Percentiles rank a stretch among this genome's conserved stretches.
Evolutionary conservation across 2,888 invertebrate genomes (phyloP).

Genomic region (Drosophila mimetica): DNA sequence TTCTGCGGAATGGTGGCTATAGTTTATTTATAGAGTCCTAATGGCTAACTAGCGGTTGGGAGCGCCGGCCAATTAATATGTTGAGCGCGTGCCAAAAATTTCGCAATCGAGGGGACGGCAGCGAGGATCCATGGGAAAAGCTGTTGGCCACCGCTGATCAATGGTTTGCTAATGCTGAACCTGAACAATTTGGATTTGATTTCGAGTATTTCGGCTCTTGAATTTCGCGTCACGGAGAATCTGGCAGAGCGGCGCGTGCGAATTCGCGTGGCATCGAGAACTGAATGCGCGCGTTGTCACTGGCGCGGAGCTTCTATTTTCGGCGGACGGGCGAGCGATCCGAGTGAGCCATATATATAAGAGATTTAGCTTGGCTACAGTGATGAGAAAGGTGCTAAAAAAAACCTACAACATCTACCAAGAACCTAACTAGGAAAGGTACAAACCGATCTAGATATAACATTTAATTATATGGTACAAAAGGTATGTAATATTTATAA

Average conservation of each 20-base stretch:
- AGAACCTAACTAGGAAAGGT: background rate
- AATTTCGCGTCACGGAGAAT: conserved; percentile 24
- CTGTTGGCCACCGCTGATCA: conserved; percentile 5
- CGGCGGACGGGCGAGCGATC: conserved; percentile 16
- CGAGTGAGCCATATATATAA: conserved; percentile 10
- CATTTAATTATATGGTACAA: background rate
- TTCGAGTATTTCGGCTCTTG: conserved; percentile 1
- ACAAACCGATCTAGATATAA: background rate
- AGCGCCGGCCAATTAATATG: conserved; percentile 39
- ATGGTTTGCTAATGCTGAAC: conserved; percentile 7
- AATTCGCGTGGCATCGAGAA: conserved; percentile 75
- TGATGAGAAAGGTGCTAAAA: conserved; percentile 4
- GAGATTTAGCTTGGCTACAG: conserved; percentile 9
- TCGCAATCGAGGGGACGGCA: background rate
- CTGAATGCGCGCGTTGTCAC: conserved; percentile 60
- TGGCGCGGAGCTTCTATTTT: conserved; percentile 40
- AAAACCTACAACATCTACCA: background rate
- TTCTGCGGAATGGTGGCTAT: conserved; percentile 26
- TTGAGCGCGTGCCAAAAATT: conserved; percentile 64
- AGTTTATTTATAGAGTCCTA: conserved; percentile 38
- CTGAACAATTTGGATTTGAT: conserved; percentile 7
- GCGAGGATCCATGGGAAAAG: conserved; percentile 20
- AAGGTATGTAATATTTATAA: background rate
- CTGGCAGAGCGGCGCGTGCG: conserved; percentile 55
- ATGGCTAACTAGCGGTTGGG: conserved; percentile 17